phyloP scores from a whole-genome alignment of 1,140 invertebrate species.

The Polypedilum pembai region DNA sequence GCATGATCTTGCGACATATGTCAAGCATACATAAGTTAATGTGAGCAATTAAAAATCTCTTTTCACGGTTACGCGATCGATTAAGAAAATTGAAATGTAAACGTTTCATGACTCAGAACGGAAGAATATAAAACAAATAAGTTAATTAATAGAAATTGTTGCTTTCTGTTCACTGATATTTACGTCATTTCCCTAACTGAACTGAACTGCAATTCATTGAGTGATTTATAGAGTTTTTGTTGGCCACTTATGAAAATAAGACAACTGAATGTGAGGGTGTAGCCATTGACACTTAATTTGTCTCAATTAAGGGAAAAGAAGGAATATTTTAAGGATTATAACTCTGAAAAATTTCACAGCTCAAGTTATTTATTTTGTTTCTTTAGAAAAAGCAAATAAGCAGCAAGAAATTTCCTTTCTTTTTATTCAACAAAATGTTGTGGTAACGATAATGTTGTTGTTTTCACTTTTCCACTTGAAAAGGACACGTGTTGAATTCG shows the following conservation, averaged over 20 bases:
- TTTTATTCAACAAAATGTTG: background rate
- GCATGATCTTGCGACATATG: background rate
- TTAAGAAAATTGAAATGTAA: slow-evolving; percentile 20
- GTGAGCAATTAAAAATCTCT: slow-evolving; percentile 20
- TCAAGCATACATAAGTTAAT: background rate
- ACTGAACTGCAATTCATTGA: no score
- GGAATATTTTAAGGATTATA: no score
- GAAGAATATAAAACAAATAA: slow-evolving; percentile 15
- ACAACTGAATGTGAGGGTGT: no score
- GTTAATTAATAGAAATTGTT: background rate
- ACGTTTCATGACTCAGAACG: slow-evolving; percentile 13
- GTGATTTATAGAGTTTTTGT: no score
- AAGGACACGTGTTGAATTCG: background rate
- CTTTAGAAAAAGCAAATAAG: background rate
- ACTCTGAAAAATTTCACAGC: no score
- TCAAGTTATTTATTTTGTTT: slow-evolving; percentile 3
- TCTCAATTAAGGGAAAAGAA: no score
- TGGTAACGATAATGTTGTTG: background rate
- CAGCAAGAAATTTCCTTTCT: background rate
- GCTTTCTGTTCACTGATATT: no score
- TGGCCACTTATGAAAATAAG: no score
- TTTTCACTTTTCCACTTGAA: background rate
- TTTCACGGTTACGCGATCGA: slow-evolving; percentile 20
- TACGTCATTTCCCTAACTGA: no score
- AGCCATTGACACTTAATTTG: no score